Evolutionary conservation across 2,888 invertebrate genomes (phyloP).

Genomic region (Barypeithes pellucidus): DNA sequence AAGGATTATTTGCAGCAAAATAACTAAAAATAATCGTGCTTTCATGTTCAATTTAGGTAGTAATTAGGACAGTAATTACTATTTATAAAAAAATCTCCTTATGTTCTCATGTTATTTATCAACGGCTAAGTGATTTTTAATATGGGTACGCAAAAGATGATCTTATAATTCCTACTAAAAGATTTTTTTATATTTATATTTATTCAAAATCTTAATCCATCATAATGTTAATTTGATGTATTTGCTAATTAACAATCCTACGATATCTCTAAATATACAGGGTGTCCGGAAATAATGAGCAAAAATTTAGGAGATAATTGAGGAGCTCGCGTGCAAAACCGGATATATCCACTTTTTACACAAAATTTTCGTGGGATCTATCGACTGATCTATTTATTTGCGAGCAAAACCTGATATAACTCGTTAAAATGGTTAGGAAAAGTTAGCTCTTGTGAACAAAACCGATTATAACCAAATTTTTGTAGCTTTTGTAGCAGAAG

Average conservation of each 20-base stretch:
- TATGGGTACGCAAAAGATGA: conserved; percentile 8
- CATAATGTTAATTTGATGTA: not conserved
- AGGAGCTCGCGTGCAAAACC: too few relatives aligned
- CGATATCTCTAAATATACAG: not conserved
- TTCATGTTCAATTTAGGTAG: not conserved
- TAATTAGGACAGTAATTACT: conserved; percentile 18
- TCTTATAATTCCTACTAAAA: conserved; percentile 1
- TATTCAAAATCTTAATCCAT: not conserved
- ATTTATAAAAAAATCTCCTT: conserved; percentile 12
- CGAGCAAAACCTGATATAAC: too few relatives aligned
- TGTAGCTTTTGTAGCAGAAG: too few relatives aligned
- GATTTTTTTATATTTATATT: not conserved
- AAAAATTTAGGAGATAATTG: too few relatives aligned
- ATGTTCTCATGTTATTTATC: not conserved
- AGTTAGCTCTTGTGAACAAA: too few relatives aligned
- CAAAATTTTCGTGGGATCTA: too few relatives aligned
- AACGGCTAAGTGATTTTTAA: conserved; percentile 11
- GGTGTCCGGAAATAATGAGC: too few relatives aligned
- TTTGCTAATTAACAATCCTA: not conserved
- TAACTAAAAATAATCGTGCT: conserved; percentile 22
- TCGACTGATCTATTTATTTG: too few relatives aligned
- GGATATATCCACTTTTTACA: too few relatives aligned
- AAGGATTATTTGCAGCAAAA: too few relatives aligned
- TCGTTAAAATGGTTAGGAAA: too few relatives aligned
- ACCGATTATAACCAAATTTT: too few relatives aligned